Conservation (phyloP, 1,140 invertebrate species). For the Scylla paramamosain region DNA sequence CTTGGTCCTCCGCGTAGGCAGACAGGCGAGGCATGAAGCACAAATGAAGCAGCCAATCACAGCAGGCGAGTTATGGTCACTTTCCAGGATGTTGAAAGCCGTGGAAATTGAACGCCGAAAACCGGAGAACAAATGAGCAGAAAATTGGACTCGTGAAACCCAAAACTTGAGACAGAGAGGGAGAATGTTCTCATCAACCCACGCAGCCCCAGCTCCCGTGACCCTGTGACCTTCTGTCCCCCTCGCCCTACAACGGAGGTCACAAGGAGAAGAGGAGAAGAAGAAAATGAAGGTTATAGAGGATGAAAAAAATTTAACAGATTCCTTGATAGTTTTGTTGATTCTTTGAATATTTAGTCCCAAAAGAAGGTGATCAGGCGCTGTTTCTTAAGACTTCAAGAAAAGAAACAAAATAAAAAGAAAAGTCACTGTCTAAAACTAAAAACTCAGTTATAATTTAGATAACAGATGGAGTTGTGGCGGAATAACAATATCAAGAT, state of each 20-base stretch:
- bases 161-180: background rate
- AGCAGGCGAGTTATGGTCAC: background rate
- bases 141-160: slow-evolving; percentile 13
- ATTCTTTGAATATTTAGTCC: too few species aligned
- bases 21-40: too few species aligned
- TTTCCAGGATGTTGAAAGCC: background rate
- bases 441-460: too few species aligned
- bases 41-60: background rate
- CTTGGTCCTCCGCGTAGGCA: background rate
- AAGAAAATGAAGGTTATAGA: too few species aligned
- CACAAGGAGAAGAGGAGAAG: background rate
- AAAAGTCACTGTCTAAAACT: too few species aligned
- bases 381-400: too few species aligned
- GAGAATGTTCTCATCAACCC: background rate
- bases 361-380: too few species aligned
- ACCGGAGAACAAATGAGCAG: slow-evolving; percentile 10
- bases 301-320: too few species aligned
- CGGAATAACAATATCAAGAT: too few species aligned
- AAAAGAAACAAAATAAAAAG: too few species aligned
- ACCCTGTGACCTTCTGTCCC: background rate
- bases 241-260: background rate
- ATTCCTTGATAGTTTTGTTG: too few species aligned
- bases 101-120: background rate
- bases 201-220: background rate
- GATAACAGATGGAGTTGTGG: too few species aligned